These are phyloP conservation scores for Sylvicapra grimmia DNA, from an alignment of 2,113 vertebrate species.

Conservation along the genomic window DNA sequence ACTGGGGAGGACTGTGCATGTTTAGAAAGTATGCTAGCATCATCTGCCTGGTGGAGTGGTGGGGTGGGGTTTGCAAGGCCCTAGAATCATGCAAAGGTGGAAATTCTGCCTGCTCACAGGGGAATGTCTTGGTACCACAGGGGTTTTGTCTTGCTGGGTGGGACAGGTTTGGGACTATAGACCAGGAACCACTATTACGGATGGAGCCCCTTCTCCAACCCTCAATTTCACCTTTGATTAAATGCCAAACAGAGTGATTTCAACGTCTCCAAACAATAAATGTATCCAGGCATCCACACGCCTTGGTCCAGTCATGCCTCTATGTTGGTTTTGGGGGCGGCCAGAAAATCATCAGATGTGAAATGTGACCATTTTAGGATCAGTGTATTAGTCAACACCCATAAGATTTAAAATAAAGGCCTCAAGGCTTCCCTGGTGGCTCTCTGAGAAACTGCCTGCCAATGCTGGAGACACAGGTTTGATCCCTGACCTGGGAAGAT, in stretches of 20 bases:
- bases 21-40: background rate
- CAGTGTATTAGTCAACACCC: background rate
- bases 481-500: background rate
- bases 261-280: background rate
- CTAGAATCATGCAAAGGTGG: background rate
- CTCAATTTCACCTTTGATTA: background rate
- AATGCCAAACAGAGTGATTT: background rate
- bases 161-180: background rate
- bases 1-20: background rate
- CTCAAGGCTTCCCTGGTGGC: background rate
- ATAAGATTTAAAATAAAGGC: background rate
- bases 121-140: background rate
- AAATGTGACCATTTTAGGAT: background rate
- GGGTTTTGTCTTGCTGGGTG: background rate
- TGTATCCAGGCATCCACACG: background rate
- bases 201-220: background rate
- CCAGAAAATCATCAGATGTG: background rate
- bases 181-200: background rate
- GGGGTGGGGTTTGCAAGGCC: background rate
- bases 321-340: background rate
- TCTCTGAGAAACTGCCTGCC: background rate
- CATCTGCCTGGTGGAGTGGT: background rate
- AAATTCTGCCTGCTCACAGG: background rate
- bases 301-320: background rate
- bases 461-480: background rate